phyloP scores from a whole-genome alignment of 2,113 vertebrate genomes.

The Marcusenius ussheri region DNA sequence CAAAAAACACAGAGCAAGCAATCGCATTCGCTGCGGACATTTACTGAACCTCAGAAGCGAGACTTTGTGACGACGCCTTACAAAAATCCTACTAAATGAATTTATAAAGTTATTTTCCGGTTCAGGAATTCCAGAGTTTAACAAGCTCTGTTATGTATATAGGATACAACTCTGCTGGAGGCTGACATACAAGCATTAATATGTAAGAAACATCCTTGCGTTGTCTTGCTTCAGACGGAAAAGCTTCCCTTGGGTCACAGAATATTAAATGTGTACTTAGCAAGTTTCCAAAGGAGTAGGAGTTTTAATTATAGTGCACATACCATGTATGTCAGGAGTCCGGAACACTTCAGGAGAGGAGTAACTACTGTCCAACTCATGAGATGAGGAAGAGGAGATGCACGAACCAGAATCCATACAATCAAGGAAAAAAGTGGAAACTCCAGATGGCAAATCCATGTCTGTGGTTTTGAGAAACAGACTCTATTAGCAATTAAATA shows the following conservation, averaged over 20 bases:
- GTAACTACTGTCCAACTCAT: slow-evolving; percentile 31
- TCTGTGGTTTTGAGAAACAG: slow-evolving; percentile 30
- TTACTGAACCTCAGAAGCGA: not conserved
- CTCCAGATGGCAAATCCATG: slow-evolving; percentile 53
- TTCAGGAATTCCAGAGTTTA: not conserved
- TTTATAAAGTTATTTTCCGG: not conserved
- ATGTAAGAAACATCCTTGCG: not conserved
- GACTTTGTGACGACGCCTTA: not conserved
- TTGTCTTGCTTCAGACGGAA: not conserved
- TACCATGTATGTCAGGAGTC: slow-evolving; percentile 54
- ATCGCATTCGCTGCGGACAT: not conserved
- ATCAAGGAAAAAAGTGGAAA: slow-evolving; percentile 54
- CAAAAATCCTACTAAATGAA: not conserved
- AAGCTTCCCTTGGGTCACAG: not conserved
- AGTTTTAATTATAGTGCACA: slow-evolving; percentile 15
- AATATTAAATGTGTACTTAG: not conserved
- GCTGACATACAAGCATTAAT: not conserved
- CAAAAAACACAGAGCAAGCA: not conserved
- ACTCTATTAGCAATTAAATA: not conserved
- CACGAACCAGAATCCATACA: slow-evolving; percentile 42
- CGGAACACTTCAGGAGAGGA: slow-evolving; percentile 76
- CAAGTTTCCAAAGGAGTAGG: too few species aligned
- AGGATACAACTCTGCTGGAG: not conserved
- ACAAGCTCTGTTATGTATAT: not conserved
- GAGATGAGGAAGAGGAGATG: not conserved